A percentile compares a stretch with the other conserved stretches of the same genome.
These are phyloP conservation scores for Panagrolaimus sp. DNA, from an alignment of 1,140 invertebrate species.

Conservation along the genomic window DNA sequence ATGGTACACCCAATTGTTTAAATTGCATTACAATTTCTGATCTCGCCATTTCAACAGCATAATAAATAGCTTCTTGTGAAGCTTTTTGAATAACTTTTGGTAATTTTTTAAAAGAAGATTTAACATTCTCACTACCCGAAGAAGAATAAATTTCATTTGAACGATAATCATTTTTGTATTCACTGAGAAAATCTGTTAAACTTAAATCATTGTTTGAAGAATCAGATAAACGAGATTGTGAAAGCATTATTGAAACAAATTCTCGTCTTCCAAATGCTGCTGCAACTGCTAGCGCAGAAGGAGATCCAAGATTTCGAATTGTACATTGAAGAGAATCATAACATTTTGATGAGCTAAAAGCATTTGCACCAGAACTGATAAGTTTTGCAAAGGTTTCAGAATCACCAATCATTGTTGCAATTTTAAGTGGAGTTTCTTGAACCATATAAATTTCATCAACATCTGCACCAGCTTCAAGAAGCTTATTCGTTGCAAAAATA, in stretches of 20 bases:
- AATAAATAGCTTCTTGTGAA: slow-evolving; percentile 21
- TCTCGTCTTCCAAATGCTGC: not conserved
- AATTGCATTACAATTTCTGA: slow-evolving; percentile 16
- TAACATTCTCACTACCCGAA: not conserved
- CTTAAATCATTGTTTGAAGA: not conserved
- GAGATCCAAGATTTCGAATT: not conserved
- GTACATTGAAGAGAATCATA: slow-evolving; percentile 4
- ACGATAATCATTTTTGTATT: not conserved
- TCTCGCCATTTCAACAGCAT: slow-evolving; percentile 16
- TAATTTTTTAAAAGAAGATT: slow-evolving; percentile 1
- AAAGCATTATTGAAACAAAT: not conserved
- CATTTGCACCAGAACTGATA: slow-evolving; percentile 1
- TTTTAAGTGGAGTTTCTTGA: slow-evolving; percentile 18
- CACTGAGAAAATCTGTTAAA: not conserved
- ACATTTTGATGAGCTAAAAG: not conserved
- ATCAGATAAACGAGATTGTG: not conserved
- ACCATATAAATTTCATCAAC: slow-evolving; percentile 17
- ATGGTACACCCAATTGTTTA: slow-evolving; percentile 12
- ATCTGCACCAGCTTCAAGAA: slow-evolving; percentile 7
- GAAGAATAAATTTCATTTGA: not conserved
- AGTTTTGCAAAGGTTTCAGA: not conserved
- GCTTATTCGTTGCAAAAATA: slow-evolving; percentile 5
- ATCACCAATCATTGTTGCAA: not conserved
- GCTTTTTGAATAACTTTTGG: not conserved
- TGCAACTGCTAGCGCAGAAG: not conserved